Evolutionary conservation across 2,888 invertebrate genomes (phyloP).

Genomic region (Machimus rusticus): DNA sequence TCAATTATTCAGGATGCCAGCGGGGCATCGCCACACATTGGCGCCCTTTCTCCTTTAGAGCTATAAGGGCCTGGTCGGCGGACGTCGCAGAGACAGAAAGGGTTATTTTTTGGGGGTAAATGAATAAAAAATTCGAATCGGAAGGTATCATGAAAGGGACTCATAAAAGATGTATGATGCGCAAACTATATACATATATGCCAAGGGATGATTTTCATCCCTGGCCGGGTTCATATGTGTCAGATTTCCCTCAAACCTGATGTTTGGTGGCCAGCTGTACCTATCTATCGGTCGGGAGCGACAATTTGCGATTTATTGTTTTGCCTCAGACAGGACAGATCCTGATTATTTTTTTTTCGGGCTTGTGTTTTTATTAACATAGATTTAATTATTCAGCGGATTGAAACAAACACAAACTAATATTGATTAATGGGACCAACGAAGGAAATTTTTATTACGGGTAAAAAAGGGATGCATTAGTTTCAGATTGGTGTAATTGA

Average conservation of each 20-base stretch:
- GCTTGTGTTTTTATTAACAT: background rate
- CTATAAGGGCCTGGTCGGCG: background rate
- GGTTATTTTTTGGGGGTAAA: constrained; percentile 2
- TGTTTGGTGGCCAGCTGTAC: background rate
- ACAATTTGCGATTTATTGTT: constrained; percentile 18
- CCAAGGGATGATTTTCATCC: constrained; percentile 31
- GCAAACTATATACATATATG: background rate
- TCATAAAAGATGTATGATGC: constrained; percentile 34
- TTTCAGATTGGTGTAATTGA: background rate
- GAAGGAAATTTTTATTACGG: background rate
- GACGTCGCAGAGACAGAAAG: background rate
- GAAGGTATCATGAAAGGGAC: constrained; percentile 34
- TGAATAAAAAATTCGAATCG: constrained; percentile 33
- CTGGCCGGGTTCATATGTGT: constrained; percentile 10
- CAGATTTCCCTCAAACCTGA: background rate
- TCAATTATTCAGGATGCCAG: constrained; percentile 8
- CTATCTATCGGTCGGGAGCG: background rate
- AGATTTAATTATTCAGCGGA: background rate
- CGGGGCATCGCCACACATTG: background rate
- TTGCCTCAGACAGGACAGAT: background rate
- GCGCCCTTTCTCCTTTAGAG: background rate
- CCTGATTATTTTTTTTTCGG: constrained; percentile 2
- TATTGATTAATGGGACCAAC: background rate
- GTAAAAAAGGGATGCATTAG: background rate
- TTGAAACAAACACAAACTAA: background rate